These are phyloP conservation scores for Hemicrepidius hirtus DNA, from an alignment of 2,888 invertebrate genomes.

Conservation along the genomic window DNA sequence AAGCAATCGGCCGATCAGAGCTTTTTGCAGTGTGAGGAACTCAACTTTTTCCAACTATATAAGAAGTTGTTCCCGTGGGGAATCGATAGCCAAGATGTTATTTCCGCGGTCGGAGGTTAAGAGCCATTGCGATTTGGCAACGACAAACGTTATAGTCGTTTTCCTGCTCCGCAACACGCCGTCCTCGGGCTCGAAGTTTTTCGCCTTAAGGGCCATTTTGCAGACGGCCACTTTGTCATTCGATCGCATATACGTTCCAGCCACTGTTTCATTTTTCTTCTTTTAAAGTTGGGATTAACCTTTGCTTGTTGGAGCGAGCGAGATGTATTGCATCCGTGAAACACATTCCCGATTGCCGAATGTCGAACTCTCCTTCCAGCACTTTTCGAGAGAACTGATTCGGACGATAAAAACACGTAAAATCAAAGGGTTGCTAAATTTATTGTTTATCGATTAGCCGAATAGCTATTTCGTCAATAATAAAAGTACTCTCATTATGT, in stretches of 20 bases:
- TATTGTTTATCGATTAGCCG: slow-evolving; percentile 50
- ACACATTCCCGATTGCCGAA: slow-evolving; percentile 38
- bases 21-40: slow-evolving; percentile 65
- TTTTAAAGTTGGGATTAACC: slow-evolving; percentile 51
- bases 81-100: slow-evolving; percentile 66
- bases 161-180: slow-evolving; percentile 53
- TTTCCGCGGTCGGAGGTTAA: slow-evolving; percentile 67
- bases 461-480: slow-evolving; percentile 9
- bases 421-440: slow-evolving; percentile 52
- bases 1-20: slow-evolving; percentile 68
- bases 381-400: slow-evolving; percentile 45
- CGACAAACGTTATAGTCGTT: slow-evolving; percentile 59
- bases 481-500: neutral
- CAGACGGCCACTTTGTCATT: slow-evolving; percentile 51
- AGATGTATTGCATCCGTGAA: slow-evolving; percentile 47
- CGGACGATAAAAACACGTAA: slow-evolving; percentile 47
- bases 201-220: slow-evolving; percentile 52
- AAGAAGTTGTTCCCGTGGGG: slow-evolving; percentile 69
- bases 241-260: slow-evolving; percentile 48
- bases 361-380: slow-evolving; percentile 45
- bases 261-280: slow-evolving; percentile 52
- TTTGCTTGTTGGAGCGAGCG: slow-evolving; percentile 50
- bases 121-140: slow-evolving; percentile 66
- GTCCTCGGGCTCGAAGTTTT: slow-evolving; percentile 45
- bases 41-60: slow-evolving; percentile 63